Percentiles rank a stretch among this genome's conserved stretches.
phyloP scores from a whole-genome alignment of 1,140 invertebrate species.

The Calliphora vicina region DNA sequence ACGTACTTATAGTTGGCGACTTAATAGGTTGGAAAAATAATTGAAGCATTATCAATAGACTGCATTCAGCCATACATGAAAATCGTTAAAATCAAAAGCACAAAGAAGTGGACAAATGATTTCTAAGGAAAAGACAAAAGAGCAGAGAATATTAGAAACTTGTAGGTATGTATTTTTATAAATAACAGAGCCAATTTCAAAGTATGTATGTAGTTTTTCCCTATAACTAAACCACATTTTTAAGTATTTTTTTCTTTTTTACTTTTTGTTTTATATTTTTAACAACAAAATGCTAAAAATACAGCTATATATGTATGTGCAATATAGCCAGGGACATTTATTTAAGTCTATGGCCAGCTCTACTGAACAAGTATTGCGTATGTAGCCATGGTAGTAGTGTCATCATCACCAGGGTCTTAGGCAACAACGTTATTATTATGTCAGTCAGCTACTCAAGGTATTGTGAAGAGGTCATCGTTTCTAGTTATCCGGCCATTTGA shows the following conservation, averaged over 20 bases:
- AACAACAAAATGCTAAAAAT: neutral
- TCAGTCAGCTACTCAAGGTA: neutral
- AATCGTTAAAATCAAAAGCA: neutral
- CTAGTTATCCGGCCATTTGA: neutral
- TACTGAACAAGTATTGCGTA: too few relatives aligned
- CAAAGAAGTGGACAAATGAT: constrained; percentile 24
- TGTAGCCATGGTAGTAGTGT: neutral
- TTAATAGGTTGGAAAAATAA: constrained; percentile 62
- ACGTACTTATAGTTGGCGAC: constrained; percentile 37
- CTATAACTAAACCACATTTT: neutral
- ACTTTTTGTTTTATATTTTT: neutral
- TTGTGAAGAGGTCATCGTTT: neutral
- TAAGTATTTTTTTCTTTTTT: neutral
- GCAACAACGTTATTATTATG: neutral
- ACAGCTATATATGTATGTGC: neutral
- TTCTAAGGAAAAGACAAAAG: neutral
- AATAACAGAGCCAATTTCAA: neutral
- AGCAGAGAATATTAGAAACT: neutral
- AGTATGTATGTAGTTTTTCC: neutral
- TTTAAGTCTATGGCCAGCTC: neutral
- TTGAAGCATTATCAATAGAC: constrained; percentile 57
- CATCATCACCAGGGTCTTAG: neutral
- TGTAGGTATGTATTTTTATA: neutral
- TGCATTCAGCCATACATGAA: constrained; percentile 27
- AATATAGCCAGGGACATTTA: neutral